These are phyloP conservation scores for Drosophila navojoa DNA, from an alignment of 1,140 invertebrate species.

Conservation along the genomic window DNA sequence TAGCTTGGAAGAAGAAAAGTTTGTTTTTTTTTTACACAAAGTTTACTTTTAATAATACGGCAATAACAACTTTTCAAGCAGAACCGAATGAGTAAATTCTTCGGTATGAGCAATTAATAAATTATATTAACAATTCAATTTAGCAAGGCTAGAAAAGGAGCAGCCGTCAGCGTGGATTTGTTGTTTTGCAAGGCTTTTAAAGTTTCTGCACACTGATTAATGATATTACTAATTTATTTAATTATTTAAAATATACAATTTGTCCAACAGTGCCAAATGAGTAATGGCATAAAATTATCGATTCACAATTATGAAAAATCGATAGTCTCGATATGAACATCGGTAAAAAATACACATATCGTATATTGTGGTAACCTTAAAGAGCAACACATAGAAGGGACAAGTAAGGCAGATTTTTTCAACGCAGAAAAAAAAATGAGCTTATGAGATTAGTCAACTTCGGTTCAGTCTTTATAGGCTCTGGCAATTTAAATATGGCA, in stretches of 20 bases:
- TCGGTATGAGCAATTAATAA: neutral
- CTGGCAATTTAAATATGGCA: no score
- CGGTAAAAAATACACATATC: conserved; percentile 50
- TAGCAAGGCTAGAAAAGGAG: no score
- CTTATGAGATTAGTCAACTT: no score
- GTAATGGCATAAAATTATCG: neutral
- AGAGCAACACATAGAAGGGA: no score
- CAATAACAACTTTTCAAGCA: neutral
- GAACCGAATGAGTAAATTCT: neutral
- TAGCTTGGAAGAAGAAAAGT: neutral
- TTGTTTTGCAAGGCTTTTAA: neutral
- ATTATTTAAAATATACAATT: neutral
- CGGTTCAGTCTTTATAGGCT: no score
- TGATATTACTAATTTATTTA: no score
- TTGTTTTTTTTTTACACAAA: neutral
- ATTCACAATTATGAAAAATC: neutral
- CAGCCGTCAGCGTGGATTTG: neutral
- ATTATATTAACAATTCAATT: no score
- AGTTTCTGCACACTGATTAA: neutral
- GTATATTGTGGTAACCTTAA: conserved; percentile 80
- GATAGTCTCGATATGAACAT: neutral
- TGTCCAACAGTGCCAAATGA: neutral
- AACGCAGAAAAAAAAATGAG: no score
- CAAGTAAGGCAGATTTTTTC: no score
- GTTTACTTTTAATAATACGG: neutral